These are phyloP conservation scores for Trichomalopsis sarcophagae DNA, from an alignment of 1,140 invertebrate species.

Conservation along the genomic window DNA sequence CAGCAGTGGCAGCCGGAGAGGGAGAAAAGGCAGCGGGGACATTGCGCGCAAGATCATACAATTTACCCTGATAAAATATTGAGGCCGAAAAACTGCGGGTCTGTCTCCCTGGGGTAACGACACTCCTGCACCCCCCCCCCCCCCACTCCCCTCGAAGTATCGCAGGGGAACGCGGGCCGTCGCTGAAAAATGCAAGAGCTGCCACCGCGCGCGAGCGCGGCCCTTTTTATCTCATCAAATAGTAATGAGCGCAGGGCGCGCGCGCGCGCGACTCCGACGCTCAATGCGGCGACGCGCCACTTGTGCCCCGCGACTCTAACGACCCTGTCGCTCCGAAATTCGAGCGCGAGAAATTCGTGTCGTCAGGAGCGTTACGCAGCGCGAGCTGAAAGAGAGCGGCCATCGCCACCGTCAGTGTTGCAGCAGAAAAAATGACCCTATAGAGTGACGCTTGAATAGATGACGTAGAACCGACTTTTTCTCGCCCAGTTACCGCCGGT, in stretches of 20 bases:
- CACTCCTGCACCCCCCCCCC: conserved; percentile 64
- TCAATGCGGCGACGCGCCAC: conserved; percentile 1
- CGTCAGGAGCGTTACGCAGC: background rate
- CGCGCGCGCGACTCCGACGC: conserved; percentile 21
- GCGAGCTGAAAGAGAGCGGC: no score
- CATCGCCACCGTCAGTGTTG: no score
- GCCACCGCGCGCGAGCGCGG: conserved; percentile 58
- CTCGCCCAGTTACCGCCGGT: background rate
- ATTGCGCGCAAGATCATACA: conserved; percentile 61
- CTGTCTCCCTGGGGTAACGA: conserved; percentile 65
- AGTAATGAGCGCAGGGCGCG: conserved; percentile 59
- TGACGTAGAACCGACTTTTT: background rate
- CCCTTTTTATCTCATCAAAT: conserved; percentile 72
- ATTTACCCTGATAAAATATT: conserved; percentile 72
- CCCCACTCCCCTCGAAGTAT: conserved; percentile 13
- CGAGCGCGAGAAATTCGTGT: background rate
- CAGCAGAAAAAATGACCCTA: background rate
- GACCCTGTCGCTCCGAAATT: background rate
- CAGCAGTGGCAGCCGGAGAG: background rate
- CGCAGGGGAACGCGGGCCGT: conserved; percentile 38
- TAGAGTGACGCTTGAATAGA: background rate
- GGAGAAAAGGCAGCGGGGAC: conserved; percentile 14
- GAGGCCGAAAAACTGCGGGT: conserved; percentile 64
- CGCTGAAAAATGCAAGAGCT: conserved; percentile 67
- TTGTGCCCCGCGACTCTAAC: background rate